A percentile compares a stretch with the other conserved stretches of the same genome.
phyloP scores from a whole-genome alignment of 2,888 invertebrate genomes.

The Pyrgus malvae region DNA sequence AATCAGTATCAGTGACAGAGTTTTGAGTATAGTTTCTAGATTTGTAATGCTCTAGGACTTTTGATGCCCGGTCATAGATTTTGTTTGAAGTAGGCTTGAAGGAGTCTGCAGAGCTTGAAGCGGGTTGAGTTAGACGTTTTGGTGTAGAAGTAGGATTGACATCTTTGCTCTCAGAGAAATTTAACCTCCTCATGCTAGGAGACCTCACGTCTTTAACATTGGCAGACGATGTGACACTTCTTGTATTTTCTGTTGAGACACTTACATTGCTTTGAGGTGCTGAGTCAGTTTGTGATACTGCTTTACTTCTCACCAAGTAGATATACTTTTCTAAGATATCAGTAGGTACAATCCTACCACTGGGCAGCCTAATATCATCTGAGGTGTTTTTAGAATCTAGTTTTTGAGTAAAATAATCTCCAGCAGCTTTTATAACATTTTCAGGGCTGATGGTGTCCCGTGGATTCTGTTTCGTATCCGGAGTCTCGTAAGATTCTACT shows the following conservation, averaged over 20 bases:
- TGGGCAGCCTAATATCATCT: constrained; percentile 58
- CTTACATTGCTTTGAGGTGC: constrained; percentile 19
- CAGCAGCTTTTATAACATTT: constrained; percentile 68
- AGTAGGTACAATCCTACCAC: constrained; percentile 59
- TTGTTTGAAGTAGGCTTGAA: constrained; percentile 71
- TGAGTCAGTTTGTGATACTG: constrained; percentile 42
- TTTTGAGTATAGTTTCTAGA: constrained; percentile 53
- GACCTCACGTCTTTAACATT: constrained; percentile 47
- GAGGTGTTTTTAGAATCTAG: constrained; percentile 48
- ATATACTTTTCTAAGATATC: constrained; percentile 70
- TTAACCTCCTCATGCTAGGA: constrained; percentile 59
- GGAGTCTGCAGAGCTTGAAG: constrained; percentile 45
- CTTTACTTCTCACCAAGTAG: constrained; percentile 65
- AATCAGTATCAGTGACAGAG: constrained; percentile 48
- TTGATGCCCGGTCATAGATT: constrained; percentile 68
- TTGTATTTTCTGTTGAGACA: constrained; percentile 26
- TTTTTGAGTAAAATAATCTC: constrained; percentile 65
- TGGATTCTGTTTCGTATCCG: constrained; percentile 55
- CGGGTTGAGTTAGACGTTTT: constrained; percentile 46
- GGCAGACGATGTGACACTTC: not conserved
- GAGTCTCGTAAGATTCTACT: constrained; percentile 70
- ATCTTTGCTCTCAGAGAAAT: constrained; percentile 63
- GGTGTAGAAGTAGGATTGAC: constrained; percentile 73
- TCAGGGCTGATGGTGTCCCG: constrained; percentile 49
- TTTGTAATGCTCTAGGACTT: constrained; percentile 70